Evolutionary conservation across 2,888 invertebrate genomes (phyloP).

Genomic region (Agriopis leucophaearia): DNA sequence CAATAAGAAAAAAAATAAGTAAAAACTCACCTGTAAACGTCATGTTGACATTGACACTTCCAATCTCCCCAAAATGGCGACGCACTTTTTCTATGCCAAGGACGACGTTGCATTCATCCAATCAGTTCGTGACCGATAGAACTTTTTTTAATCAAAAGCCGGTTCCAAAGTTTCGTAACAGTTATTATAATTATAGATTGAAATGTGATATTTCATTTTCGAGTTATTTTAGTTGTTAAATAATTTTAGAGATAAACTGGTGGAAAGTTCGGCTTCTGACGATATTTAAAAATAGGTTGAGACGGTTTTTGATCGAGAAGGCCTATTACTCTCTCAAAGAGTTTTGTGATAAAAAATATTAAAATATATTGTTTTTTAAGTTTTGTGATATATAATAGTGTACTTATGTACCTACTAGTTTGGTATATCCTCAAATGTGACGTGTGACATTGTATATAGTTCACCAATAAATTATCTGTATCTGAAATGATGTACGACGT

Average conservation of each 20-base stretch:
- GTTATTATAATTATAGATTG: conserved; percentile 2
- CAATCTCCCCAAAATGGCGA: conserved; percentile 68
- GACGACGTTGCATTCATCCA: conserved; percentile 56
- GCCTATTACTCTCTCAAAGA: no score
- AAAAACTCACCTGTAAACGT: conserved; percentile 66
- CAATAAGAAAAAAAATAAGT: conserved; percentile 30
- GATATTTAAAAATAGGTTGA: no score
- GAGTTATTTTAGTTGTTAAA: neutral
- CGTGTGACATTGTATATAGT: no score
- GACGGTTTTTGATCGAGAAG: no score
- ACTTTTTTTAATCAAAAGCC: conserved; percentile 2
- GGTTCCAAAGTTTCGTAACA: conserved; percentile 29
- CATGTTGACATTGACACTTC: conserved; percentile 62
- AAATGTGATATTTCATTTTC: neutral
- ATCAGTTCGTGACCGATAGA: conserved; percentile 30
- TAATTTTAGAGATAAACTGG: neutral
- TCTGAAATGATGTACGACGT: no score
- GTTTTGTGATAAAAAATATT: no score
- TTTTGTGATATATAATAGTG: no score
- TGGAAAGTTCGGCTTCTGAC: no score
- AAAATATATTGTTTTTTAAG: no score
- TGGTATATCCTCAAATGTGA: no score
- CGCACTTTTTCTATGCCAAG: conserved; percentile 70
- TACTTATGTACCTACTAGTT: no score
- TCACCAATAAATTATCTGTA: no score